Evolutionary conservation across 2,113 vertebrate genomes (phyloP), one percentile per base, ranked within the genome.

Genomic region (Parus major): DNA sequence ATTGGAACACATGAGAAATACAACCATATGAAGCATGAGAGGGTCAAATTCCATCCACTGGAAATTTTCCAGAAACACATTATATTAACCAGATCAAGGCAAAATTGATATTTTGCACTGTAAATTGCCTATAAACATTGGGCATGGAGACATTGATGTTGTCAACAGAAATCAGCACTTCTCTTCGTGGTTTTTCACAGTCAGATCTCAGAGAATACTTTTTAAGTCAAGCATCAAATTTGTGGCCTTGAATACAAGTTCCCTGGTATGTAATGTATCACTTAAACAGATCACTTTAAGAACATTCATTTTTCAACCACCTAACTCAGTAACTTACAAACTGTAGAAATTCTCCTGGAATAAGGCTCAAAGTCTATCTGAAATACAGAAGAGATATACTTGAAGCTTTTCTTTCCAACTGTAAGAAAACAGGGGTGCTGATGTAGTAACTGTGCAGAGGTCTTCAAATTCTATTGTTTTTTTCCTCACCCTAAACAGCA

Each of bases 81-180:
- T 82, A 52, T 64, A 60, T 85, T 82, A 88, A 66, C 9, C 22
- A 84, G 69, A 87, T 63, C 35, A 87, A 84, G 56, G 73, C 36
- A 93, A 81, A 78, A 53, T 5, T 47, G 16, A 6, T 81, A 73
- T 82, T 86, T 78, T 84, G 49, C 50, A 78, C 59, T 49, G 42
- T 72, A 93, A 86, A 69, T 91, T 79, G 81, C 63, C 75, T 71
- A 73, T 46, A 90, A 75, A 96, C 44, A 88, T 50, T 56, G 57
- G 39, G 22, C 42, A 66, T 36, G 42, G 49, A 84, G 35, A 82
- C 50, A 79, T 0, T n/a, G 49, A 66, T 25, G 33, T 8, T 71
- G 55, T n/a, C 72, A 31, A 80, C 70, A 86, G 44, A 88, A 93
- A 66, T 93, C 66, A 50, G 31, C 59, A 90, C 20, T 71, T 82